These are phyloP conservation scores for Tenthredo notha DNA, from an alignment of 2,888 invertebrate genomes.

Conservation along the genomic window DNA sequence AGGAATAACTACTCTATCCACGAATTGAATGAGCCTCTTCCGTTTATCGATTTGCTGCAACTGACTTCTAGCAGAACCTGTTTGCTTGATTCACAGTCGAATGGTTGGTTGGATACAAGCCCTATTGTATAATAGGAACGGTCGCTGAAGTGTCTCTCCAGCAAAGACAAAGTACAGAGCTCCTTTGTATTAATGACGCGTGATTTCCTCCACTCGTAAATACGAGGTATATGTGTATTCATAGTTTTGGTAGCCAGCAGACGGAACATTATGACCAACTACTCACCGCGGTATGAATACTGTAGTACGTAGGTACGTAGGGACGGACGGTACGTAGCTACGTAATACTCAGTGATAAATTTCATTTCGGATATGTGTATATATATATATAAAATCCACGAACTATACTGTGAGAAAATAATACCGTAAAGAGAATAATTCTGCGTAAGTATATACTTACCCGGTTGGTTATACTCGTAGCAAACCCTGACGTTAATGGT, in stretches of 20 bases:
- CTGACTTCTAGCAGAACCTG: background rate
- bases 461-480: background rate
- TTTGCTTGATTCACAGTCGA: background rate
- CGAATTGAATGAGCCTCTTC: background rate
- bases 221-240: background rate
- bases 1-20: background rate
- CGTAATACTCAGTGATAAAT: conserved; percentile 22
- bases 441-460: conserved; percentile 35
- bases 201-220: conserved; percentile 35
- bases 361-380: conserved; percentile 42
- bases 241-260: background rate
- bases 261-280: conserved; percentile 12
- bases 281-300: conserved; percentile 40
- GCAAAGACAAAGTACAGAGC: conserved; percentile 25
- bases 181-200: conserved; percentile 42
- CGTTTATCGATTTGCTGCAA: conserved; percentile 30
- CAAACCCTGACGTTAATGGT: conserved; percentile 46
- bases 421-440: conserved; percentile 48
- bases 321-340: background rate
- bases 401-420: conserved; percentile 37
- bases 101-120: conserved; percentile 16
- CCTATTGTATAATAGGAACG: conserved; percentile 23
- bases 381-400: conserved; percentile 36
- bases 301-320: background rate
- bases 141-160: background rate